phyloP scores from a whole-genome alignment of 2,113 vertebrate species.

The Pithys albifrons region DNA sequence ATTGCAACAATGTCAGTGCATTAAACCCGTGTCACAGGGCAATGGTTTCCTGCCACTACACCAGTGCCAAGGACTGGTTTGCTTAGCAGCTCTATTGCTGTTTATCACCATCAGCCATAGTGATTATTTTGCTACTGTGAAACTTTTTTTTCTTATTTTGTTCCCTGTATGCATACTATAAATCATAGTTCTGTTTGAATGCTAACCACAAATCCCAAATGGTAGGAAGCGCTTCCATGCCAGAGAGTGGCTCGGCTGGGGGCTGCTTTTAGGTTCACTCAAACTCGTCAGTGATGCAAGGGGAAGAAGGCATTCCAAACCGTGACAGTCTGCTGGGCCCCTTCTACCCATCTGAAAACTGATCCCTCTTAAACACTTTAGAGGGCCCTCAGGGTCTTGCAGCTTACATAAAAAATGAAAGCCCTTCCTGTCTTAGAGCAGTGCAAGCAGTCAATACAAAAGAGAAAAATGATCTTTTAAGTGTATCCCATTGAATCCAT shows the following conservation, averaged over 20 bases:
- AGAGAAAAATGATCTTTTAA: slow-evolving; percentile 68
- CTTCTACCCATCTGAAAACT: slow-evolving; percentile 58
- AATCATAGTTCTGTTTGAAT: not conserved
- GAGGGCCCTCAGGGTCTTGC: slow-evolving; percentile 49
- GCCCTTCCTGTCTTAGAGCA: slow-evolving; percentile 59
- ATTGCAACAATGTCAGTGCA: slow-evolving; percentile 8
- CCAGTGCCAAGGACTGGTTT: not conserved
- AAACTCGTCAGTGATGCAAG: not conserved
- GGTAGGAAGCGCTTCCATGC: not conserved
- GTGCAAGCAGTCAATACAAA: slow-evolving; percentile 66
- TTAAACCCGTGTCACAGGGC: slow-evolving; percentile 6
- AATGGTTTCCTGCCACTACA: not conserved
- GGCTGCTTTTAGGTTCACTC: not conserved
- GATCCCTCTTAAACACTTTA: slow-evolving; percentile 68
- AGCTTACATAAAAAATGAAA: slow-evolving; percentile 74
- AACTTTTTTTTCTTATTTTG: not conserved
- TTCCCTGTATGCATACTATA: not conserved
- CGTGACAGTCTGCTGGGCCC: not conserved
- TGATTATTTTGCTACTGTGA: slow-evolving; percentile 43
- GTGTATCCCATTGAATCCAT: slow-evolving; percentile 55
- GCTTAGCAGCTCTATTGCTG: slow-evolving; percentile 17
- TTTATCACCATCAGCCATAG: slow-evolving; percentile 13
- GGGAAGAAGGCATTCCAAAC: not conserved
- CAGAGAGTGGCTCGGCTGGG: not conserved
- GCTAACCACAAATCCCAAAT: slow-evolving; percentile 31